Conservation (phyloP, 2,797 vertebrate species). For the Holocentrus rufus region DNA sequence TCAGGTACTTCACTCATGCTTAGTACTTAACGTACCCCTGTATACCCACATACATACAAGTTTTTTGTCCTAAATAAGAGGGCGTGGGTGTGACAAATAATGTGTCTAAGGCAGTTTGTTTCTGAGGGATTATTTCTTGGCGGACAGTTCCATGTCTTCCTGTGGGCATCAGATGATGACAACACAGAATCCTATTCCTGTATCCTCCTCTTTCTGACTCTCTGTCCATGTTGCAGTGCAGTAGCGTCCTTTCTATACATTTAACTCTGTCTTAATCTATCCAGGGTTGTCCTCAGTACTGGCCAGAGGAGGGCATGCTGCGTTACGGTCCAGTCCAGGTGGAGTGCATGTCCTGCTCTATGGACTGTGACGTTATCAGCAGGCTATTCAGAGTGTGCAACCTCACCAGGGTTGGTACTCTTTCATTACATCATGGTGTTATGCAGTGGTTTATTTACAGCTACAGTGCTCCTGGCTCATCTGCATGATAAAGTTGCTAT, state of each 20-base stretch:
- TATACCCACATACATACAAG: no score
- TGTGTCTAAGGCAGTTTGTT: no score
- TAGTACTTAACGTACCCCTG: no score
- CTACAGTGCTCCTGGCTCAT: no score
- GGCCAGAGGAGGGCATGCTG: constrained; percentile 96
- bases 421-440: not conserved
- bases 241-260: constrained; percentile 5
- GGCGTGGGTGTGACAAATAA: no score
- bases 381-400: constrained; percentile 99
- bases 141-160: not conserved
- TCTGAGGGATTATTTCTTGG: no score
- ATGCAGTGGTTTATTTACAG: not conserved
- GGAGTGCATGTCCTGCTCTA: constrained; percentile 97
- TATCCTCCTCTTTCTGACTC: not conserved
- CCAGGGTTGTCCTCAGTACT: constrained; percentile 98
- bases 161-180: no score
- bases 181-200: not conserved
- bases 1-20: constrained; percentile 83
- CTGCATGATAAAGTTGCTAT: no score
- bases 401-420: constrained; percentile 91
- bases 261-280: constrained; percentile 4
- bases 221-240: not conserved
- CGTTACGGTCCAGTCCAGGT: constrained; percentile 97
- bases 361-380: constrained; percentile 98
- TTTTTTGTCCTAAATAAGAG: no score